phyloP scores from a whole-genome alignment of 2,113 vertebrate species.

The Melospiza georgiana region DNA sequence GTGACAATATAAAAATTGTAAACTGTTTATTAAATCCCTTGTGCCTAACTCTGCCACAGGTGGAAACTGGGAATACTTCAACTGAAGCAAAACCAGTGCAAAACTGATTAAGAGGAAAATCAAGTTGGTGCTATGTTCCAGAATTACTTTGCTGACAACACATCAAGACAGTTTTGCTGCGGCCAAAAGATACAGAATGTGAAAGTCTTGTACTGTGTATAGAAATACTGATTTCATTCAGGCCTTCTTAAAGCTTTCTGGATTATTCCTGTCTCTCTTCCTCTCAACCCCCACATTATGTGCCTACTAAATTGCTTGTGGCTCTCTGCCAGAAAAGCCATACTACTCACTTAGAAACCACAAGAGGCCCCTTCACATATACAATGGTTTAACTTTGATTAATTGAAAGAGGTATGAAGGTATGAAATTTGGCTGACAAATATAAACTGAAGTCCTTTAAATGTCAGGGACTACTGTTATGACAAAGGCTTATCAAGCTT shows the following conservation, averaged over 20 bases:
- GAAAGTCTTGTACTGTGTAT: neutral
- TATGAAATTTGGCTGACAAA: constrained; percentile 53
- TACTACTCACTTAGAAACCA: constrained; percentile 64
- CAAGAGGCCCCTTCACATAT: constrained; percentile 49
- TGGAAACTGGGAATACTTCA: neutral
- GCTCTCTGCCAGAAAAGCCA: constrained; percentile 61
- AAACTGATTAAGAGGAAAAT: neutral
- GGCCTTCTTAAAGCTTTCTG: constrained; percentile 6
- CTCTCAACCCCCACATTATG: constrained; percentile 6
- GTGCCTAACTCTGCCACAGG: neutral
- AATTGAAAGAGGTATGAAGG: constrained; percentile 40
- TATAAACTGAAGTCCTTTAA: constrained; percentile 43
- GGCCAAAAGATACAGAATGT: neutral
- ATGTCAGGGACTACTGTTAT: constrained; percentile 41
- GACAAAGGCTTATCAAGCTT: constrained; percentile 24
- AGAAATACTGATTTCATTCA: constrained; percentile 6
- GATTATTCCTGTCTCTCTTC: neutral
- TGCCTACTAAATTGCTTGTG: constrained; percentile 48
- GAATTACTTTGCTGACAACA: neutral
- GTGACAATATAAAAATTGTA: neutral
- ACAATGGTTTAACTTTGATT: constrained; percentile 62
- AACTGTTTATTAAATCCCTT: accelerated
- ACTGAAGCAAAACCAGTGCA: neutral
- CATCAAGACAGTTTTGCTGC: neutral
- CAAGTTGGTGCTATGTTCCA: neutral